Conservation (phyloP, 2,888 invertebrate genomes). For the Geophilus truncorum region DNA sequence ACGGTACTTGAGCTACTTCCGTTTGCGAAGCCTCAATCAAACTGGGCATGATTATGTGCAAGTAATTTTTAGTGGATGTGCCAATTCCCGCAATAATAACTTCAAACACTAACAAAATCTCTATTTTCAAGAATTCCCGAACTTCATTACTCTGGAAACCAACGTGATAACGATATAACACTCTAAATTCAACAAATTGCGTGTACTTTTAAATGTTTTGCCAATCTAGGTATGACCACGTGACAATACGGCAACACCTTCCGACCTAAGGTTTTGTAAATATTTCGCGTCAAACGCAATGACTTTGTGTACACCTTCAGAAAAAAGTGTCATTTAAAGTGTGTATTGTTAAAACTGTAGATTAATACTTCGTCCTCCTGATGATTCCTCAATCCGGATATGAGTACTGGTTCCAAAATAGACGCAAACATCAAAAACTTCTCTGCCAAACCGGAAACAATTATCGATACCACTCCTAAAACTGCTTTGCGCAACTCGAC, state of each 20-base stretch:
- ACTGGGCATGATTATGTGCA: not conserved
- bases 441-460: not conserved
- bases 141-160: not conserved
- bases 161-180: not conserved
- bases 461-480: not conserved
- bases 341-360: not conserved
- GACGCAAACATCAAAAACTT: not conserved
- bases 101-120: not conserved
- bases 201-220: not conserved
- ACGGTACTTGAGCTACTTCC: not conserved
- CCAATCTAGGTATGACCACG: not conserved
- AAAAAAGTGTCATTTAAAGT: not conserved
- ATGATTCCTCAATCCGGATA: not conserved
- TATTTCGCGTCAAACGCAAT: not conserved
- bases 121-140: not conserved
- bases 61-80: not conserved
- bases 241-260: not conserved
- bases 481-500: not conserved
- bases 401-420: not conserved
- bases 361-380: not conserved
- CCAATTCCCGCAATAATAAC: not conserved
- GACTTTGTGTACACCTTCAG: not conserved
- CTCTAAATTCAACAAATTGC: not conserved
- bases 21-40: not conserved
- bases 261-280: not conserved